Evolutionary conservation across 1,140 invertebrate genomes (phyloP).

Genomic region (Plectus sambesii): DNA sequence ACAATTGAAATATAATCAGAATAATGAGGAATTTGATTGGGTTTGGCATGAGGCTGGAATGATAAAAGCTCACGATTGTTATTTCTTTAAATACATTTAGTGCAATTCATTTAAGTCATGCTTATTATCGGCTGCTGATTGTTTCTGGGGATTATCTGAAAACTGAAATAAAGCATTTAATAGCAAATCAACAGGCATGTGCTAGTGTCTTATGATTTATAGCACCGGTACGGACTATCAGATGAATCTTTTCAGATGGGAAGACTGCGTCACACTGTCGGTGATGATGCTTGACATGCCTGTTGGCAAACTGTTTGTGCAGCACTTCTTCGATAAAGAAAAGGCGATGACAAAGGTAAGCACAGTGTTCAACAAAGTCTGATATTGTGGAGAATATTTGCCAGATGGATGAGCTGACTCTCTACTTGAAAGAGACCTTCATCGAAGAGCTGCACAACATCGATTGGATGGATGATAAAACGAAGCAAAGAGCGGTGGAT

Average conservation of each 20-base stretch:
- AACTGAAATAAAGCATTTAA: too few species aligned
- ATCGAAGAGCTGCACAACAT: slow-evolving; percentile 30
- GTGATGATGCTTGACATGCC: slow-evolving; percentile 40
- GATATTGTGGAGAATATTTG: neutral
- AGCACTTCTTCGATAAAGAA: slow-evolving; percentile 38
- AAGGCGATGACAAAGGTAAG: slow-evolving; percentile 31
- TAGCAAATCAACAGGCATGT: too few species aligned
- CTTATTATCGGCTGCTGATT: too few species aligned
- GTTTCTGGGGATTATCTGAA: too few species aligned
- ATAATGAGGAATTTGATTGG: slow-evolving; percentile 4
- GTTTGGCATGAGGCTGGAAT: too few species aligned
- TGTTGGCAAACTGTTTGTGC: slow-evolving; percentile 40
- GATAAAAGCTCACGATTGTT: too few species aligned
- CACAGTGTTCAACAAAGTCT: neutral
- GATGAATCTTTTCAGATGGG: slow-evolving; percentile 27
- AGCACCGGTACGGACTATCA: neutral
- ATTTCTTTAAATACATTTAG: too few species aligned
- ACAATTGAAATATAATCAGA: neutral
- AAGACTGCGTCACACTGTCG: slow-evolving; percentile 36
- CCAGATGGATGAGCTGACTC: slow-evolving; percentile 39
- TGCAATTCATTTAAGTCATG: too few species aligned
- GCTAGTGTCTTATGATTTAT: neutral
- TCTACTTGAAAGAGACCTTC: slow-evolving; percentile 38
- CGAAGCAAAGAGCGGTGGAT: slow-evolving; percentile 38
- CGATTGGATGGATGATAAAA: slow-evolving; percentile 43